Percentiles rank a stretch among this genome's conserved stretches.
phyloP scores from a whole-genome alignment of 2,113 vertebrate genomes.

The Hydrolagus affinis region DNA sequence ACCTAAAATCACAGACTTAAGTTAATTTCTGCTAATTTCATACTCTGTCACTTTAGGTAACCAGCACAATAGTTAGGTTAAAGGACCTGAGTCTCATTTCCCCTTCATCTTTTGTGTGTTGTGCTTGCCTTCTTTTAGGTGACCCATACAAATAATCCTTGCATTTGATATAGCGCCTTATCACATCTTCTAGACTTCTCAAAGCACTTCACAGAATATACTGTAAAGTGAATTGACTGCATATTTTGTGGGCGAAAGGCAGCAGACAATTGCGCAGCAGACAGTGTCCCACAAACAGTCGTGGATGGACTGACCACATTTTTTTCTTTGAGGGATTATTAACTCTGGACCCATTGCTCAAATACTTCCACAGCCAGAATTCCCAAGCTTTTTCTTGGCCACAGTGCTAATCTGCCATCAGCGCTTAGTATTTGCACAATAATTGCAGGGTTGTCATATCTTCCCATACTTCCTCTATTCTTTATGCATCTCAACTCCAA shows the following conservation, averaged over 20 bases:
- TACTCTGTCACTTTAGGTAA: neutral
- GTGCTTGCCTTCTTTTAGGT: neutral
- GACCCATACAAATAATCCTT: too few species aligned
- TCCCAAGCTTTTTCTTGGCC: neutral
- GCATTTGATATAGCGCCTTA: too few species aligned
- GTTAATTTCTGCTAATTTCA: neutral
- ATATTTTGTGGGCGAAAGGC: too few species aligned
- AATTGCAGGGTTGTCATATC: neutral
- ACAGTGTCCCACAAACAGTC: too few species aligned
- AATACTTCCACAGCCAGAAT: neutral
- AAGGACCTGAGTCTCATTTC: too few species aligned
- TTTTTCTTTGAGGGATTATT: too few species aligned
- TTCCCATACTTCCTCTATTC: neutral
- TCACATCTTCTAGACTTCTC: too few species aligned
- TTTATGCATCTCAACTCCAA: neutral
- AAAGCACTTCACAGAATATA: too few species aligned
- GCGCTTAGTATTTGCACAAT: neutral
- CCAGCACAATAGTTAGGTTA: neutral
- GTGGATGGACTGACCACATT: too few species aligned
- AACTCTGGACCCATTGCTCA: too few species aligned
- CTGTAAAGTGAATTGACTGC: too few species aligned
- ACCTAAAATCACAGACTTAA: neutral
- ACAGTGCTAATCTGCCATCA: neutral
- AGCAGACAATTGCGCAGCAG: too few species aligned
- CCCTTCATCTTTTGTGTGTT: neutral